These are phyloP conservation scores for Grus americana DNA, from an alignment of 2,113 vertebrate species.

Conservation along the genomic window DNA sequence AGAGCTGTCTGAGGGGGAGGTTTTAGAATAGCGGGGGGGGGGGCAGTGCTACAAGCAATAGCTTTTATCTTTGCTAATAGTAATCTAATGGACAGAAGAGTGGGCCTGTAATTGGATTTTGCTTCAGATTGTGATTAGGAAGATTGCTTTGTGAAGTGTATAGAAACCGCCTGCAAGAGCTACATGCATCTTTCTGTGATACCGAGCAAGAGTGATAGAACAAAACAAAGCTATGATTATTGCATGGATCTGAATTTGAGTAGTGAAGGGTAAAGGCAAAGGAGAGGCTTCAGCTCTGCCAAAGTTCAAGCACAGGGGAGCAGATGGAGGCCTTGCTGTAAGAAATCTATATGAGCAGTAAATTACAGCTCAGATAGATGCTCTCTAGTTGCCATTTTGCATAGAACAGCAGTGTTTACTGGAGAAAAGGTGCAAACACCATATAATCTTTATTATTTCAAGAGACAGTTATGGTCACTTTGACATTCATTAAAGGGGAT, in stretches of 20 bases:
- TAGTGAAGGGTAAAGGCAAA: neutral
- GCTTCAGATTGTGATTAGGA: constrained; percentile 5
- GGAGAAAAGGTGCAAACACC: neutral
- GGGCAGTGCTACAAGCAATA: neutral
- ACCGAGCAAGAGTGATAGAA: neutral
- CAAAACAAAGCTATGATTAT: neutral
- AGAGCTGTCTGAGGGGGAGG: constrained; percentile 1
- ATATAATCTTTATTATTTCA: neutral
- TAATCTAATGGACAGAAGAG: constrained; percentile 40
- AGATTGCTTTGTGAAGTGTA: constrained; percentile 1
- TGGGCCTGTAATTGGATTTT: constrained; percentile 41
- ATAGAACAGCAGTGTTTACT: neutral
- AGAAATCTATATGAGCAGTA: neutral
- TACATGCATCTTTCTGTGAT: neutral
- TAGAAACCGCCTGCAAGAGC: neutral
- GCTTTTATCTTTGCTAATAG: constrained; percentile 47
- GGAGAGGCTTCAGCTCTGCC: neutral
- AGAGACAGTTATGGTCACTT: neutral
- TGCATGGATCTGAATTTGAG: neutral
- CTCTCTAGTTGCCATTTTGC: neutral
- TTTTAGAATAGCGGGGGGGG: neutral
- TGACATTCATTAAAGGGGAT: neutral
- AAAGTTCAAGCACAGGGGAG: neutral
- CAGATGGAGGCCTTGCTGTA: neutral
- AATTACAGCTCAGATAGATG: neutral